These are phyloP conservation scores for Argyresthia goedartella DNA, from an alignment of 2,888 invertebrate genomes.

Conservation along the genomic window DNA sequence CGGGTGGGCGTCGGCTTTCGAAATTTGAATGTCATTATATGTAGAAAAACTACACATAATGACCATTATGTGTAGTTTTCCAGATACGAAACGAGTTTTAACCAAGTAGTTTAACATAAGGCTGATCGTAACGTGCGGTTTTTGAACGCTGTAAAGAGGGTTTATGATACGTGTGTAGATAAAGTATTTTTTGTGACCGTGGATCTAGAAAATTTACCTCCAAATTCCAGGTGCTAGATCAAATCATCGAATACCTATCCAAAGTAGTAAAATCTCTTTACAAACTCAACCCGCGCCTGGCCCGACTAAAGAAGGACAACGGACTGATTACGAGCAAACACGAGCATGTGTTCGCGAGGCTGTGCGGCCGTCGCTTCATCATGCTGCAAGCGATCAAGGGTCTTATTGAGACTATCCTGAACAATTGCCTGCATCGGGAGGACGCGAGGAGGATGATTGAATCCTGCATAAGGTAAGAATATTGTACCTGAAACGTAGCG, in stretches of 20 bases:
- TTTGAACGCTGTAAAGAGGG: too few relatives aligned
- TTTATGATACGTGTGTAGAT: too few relatives aligned
- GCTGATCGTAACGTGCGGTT: too few relatives aligned
- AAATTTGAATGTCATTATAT: too few relatives aligned
- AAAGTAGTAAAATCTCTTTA: slow-evolving; percentile 65
- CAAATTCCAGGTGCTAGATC: slow-evolving; percentile 63
- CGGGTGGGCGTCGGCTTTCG: too few relatives aligned
- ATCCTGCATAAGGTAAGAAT: slow-evolving; percentile 64
- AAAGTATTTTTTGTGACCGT: too few relatives aligned
- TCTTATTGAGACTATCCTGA: slow-evolving; percentile 64
- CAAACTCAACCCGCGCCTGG: slow-evolving; percentile 62
- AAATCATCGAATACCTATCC: slow-evolving; percentile 64
- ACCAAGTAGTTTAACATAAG: too few relatives aligned
- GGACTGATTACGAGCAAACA: slow-evolving; percentile 53
- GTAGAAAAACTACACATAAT: too few relatives aligned
- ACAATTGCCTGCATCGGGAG: slow-evolving; percentile 67
- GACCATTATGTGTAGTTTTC: too few relatives aligned
- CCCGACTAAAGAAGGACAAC: slow-evolving; percentile 52
- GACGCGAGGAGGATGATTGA: slow-evolving; percentile 70
- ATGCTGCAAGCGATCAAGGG: slow-evolving; percentile 66
- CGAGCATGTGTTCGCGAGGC: slow-evolving; percentile 59
- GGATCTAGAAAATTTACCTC: too few relatives aligned
- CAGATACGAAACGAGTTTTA: too few relatives aligned
- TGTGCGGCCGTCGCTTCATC: slow-evolving; percentile 67
- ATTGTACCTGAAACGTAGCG: too few relatives aligned